Evolutionary conservation across 1,140 invertebrate genomes (phyloP).

Genomic region (Zeugodacus cucurbitae): DNA sequence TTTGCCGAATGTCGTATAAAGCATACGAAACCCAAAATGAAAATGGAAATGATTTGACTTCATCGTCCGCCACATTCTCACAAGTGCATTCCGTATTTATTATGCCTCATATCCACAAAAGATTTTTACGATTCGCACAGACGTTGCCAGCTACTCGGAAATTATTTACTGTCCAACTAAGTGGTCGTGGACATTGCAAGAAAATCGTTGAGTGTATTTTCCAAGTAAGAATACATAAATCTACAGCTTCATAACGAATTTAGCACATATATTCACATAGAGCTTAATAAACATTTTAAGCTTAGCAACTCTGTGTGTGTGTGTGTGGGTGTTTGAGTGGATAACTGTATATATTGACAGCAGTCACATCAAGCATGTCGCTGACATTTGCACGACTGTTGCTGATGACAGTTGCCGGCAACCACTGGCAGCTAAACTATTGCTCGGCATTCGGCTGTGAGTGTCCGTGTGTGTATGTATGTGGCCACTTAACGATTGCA

Average conservation of each 20-base stretch:
- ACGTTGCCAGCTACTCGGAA: background rate
- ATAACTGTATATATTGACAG: background rate
- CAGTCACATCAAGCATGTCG: background rate
- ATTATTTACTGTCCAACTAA: conserved; percentile 1
- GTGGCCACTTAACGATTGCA: background rate
- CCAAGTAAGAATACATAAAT: conserved; percentile 12
- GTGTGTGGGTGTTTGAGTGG: background rate
- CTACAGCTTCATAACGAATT: conserved; percentile 7
- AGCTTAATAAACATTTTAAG: background rate
- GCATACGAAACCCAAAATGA: background rate
- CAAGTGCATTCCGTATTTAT: background rate
- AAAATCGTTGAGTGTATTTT: conserved; percentile 5
- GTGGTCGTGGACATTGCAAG: background rate
- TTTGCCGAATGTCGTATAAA: background rate
- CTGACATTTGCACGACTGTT: background rate
- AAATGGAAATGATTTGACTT: background rate
- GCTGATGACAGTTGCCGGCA: background rate
- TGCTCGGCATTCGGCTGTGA: background rate
- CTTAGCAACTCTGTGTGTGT: background rate
- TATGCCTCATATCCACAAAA: background rate
- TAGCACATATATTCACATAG: background rate
- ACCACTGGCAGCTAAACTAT: background rate
- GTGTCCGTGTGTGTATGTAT: background rate
- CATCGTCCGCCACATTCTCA: background rate
- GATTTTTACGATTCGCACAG: conserved; percentile 21